Conservation (phyloP, 1,140 invertebrate genomes). For the Oncopeltus fasciatus region DNA sequence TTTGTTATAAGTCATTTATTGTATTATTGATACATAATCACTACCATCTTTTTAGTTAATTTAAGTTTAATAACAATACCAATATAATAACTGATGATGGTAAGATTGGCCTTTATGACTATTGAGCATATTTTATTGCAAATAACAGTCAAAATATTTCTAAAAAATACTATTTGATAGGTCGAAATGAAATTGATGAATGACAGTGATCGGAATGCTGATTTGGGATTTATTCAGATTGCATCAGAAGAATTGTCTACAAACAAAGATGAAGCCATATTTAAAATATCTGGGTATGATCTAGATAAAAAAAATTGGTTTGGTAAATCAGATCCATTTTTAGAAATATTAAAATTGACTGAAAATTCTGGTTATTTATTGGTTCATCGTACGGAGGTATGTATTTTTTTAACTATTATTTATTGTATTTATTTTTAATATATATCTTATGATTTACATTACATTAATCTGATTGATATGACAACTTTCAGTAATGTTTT, state of each 20-base stretch:
- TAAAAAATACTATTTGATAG: not conserved
- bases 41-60: not conserved
- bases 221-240: conserved; percentile 31
- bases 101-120: not conserved
- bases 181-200: conserved; percentile 1
- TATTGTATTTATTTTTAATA: not conserved
- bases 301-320: conserved; percentile 38
- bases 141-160: not conserved
- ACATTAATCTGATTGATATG: not conserved
- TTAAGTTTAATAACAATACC: not conserved
- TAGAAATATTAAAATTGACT: conserved; percentile 37
- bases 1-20: too few relatives aligned
- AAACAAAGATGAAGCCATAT: conserved; percentile 37
- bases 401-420: not conserved
- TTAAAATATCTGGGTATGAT: conserved; percentile 30
- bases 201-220: conserved; percentile 1
- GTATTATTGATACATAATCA: too few relatives aligned
- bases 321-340: conserved; percentile 41
- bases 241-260: conserved; percentile 38
- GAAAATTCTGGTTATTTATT: conserved; percentile 32
- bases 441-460: not conserved
- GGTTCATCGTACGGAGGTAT: conserved; percentile 32
- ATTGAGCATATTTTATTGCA: not conserved
- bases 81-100: not conserved
- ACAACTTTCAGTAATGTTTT: too few relatives aligned